A percentile compares a stretch with the other conserved stretches of the same genome.
Conservation (phyloP, 2,888 invertebrate species). For the Pycnomerus fuliginosus region DNA sequence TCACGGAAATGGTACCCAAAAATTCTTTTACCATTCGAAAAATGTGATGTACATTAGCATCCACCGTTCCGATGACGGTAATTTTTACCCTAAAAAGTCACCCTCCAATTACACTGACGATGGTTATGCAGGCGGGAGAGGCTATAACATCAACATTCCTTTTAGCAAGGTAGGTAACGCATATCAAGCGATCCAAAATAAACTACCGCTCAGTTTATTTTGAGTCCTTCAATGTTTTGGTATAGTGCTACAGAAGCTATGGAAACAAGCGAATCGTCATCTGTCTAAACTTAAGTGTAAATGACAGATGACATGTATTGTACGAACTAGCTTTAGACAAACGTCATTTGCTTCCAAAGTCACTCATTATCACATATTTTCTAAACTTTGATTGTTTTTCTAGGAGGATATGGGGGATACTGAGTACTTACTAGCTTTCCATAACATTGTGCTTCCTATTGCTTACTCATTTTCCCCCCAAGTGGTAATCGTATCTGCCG, state of each 20-base stretch:
- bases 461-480: conserved; percentile 88
- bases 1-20: conserved; percentile 91
- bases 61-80: conserved; percentile 86
- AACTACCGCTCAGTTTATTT: too few species aligned
- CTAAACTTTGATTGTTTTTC: conserved; percentile 13
- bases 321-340: too few species aligned
- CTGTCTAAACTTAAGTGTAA: too few species aligned
- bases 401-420: conserved; percentile 83
- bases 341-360: too few species aligned
- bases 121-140: conserved; percentile 68
- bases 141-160: conserved; percentile 91
- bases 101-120: conserved; percentile 67
- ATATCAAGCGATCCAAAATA: conserved; percentile 1
- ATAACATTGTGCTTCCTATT: conserved; percentile 86
- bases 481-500: conserved; percentile 84
- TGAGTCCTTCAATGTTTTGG: too few species aligned
- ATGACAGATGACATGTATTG: too few species aligned
- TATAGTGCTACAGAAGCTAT: too few species aligned
- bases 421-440: conserved; percentile 87
- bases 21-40: conserved; percentile 71
- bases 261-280: too few species aligned
- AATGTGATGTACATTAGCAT: conserved; percentile 87
- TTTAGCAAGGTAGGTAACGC: conserved; percentile 71
- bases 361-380: neutral
- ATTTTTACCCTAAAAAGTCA: conserved; percentile 81